Base-by-base conservation (phyloP, 2,888 invertebrate species). In the Acanthococcus lagerstroemiae region DNA sequence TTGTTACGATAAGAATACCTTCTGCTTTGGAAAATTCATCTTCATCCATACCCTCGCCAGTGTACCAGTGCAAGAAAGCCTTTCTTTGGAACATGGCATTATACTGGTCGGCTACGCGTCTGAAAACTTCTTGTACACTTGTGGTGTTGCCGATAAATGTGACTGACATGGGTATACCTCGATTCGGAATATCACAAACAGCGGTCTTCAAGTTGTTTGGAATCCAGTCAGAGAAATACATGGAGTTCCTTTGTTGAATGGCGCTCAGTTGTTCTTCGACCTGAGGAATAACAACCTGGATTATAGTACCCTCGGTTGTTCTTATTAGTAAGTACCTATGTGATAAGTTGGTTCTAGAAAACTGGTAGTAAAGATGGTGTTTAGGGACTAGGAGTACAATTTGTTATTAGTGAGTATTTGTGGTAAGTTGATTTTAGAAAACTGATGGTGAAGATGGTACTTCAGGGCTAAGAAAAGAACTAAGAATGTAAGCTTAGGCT, bases 141-240 rank as follows among this genome's bases (percentile, higher is more conserved):
- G 52, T 63, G 15, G 61, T 63, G 52, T 63, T 63, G 6, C 61
- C 61, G 37, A 63, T 63, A 30, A 63, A 63, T n/a, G 61, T 63
- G 19, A 52, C 61, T 15, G 61, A 63, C 61, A 63, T 63, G 15
- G 61, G 61, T 27, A 63, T 63, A 24, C 61, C 61, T 52, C 61
- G 17, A 30, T 63, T 63, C 12, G 61, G 61, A 15, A 63, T 63
- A 44, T 63, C 61, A 22, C 61, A 63, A 52, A 63, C 61, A 21
- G 61, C 61, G 17, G 61, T 63, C 52, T 63, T 63, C 52, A 63
- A 52, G 30, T 63, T 63, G 37, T 63, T 63, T 15, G 61, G 61
- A 27, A 63, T 63, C 61, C 61, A 63, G 30, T 63, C 61, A n/a
- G 61, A 50, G 24, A 63, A 63, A 17, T 63, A 63, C 61, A 63